Base-by-base conservation (phyloP, 2,888 invertebrate genomes). In the Campoletis raptor region DNA sequence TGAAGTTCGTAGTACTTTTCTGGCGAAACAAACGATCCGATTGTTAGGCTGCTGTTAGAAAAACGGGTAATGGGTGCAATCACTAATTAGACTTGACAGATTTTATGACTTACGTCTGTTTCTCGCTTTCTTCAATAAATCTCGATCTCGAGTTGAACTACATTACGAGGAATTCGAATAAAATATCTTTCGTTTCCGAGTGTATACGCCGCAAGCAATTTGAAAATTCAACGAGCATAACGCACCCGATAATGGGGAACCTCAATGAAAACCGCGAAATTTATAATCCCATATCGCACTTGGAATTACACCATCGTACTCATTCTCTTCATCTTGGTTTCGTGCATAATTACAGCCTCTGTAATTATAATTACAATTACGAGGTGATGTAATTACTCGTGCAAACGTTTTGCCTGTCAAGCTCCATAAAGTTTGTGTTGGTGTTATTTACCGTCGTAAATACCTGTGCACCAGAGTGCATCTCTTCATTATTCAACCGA, bases 281-380 rank as follows among this genome's bases (percentile, higher is more conserved):
- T 42, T 67, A 69, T 24, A 83, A 57, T 36, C n/a, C 48, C 48
- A 40, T 74, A 57, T 52, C 21, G 37, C 66, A 12, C 64, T 78
- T 66, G 15, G 6, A 6, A 67, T 67, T 67, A 52, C 10, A 36
- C 45, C 24, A 2, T 18, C 21, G n/a, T 30, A 36, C 72, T 21
- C 72, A 37, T 45, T 40, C 37, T 24, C 48, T 40, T 40, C 24
- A 30, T 70, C 70, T 36, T 8, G 45, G n/a, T 45, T 85, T 85
- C 85, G 87, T 40, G 86, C 86, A 89, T 91, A 90, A 89, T 91
- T 86, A 77, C 79, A 79, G 87, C 81, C 88, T 88, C 88, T 88
- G 89, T 89, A 91, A 90, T 91, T 90, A 92, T 92, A 90, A 92
- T 92, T 89, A 89, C 87, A 90, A 91, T 91, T 90, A 91, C 86